Percentiles rank a stretch among this genome's conserved stretches.
These are phyloP conservation scores for Myrmecobius fasciatus DNA, from an alignment of 2,113 vertebrate species.

Conservation along the genomic window DNA sequence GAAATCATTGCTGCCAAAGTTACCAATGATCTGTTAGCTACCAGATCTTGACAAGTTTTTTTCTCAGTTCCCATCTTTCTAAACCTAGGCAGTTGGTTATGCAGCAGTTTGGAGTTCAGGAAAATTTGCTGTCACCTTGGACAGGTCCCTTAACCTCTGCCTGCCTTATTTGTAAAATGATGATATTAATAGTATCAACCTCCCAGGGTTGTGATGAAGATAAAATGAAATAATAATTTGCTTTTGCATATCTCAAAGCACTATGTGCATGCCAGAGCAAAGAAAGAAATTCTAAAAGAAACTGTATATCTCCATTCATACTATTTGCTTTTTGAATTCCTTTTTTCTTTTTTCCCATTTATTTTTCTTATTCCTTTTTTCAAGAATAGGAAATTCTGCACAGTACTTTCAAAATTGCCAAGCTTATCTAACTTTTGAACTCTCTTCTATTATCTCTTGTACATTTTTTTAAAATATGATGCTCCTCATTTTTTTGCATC, in stretches of 20 bases:
- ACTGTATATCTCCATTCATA: not conserved
- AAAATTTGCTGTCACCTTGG: not conserved
- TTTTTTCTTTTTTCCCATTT: no score
- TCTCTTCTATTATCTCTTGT: not conserved
- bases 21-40: not conserved
- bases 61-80: not conserved
- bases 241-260: not conserved
- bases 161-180: not conserved
- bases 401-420: not conserved
- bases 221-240: not conserved
- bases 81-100: not conserved
- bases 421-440: not conserved
- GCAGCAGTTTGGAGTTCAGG: not conserved
- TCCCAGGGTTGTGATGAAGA: no score
- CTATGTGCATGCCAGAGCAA: no score
- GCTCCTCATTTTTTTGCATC: not conserved
- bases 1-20: not conserved
- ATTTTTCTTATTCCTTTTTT: not conserved
- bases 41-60: not conserved
- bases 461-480: not conserved
- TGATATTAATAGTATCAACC: no score
- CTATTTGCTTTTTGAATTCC: not conserved
- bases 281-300: not conserved
- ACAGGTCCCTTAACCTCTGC: not conserved
- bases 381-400: not conserved